phyloP scores from a whole-genome alignment of 1,140 invertebrate species.

The Paraescarpia echinospica region DNA sequence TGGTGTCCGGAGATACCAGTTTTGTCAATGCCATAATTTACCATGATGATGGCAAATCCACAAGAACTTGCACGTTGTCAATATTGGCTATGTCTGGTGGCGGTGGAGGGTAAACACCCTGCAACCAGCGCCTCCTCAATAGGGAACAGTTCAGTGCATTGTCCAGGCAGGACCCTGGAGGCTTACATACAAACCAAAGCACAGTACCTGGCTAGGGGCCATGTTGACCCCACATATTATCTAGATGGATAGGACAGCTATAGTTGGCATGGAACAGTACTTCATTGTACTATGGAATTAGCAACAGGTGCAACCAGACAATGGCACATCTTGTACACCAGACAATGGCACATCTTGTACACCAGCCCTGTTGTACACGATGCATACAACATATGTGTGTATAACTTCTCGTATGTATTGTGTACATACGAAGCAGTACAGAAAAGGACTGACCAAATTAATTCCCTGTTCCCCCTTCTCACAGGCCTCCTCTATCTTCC shows the following conservation, averaged over 20 bases:
- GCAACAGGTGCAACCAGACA: background rate
- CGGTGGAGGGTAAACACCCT: background rate
- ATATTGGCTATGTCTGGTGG: background rate
- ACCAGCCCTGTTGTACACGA: no score
- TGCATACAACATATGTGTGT: no score
- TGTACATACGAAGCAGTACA: no score
- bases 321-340: background rate
- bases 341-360: no score
- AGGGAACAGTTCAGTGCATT: background rate
- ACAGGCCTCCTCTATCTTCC: no score
- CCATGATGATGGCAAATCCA: background rate
- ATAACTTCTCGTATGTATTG: no score
- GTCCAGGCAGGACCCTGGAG: background rate
- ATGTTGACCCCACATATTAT: background rate
- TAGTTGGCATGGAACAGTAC: background rate
- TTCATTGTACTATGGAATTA: background rate
- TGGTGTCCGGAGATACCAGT: background rate
- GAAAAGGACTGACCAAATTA: no score
- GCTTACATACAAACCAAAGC: background rate
- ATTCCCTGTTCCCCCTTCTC: no score
- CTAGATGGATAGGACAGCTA: background rate
- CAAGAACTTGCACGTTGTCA: background rate
- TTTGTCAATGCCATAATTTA: background rate
- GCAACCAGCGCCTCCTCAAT: background rate
- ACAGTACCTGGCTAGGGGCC: background rate